Conservation (phyloP, 2,797 vertebrate genomes). For the Tarsius wallacei region DNA sequence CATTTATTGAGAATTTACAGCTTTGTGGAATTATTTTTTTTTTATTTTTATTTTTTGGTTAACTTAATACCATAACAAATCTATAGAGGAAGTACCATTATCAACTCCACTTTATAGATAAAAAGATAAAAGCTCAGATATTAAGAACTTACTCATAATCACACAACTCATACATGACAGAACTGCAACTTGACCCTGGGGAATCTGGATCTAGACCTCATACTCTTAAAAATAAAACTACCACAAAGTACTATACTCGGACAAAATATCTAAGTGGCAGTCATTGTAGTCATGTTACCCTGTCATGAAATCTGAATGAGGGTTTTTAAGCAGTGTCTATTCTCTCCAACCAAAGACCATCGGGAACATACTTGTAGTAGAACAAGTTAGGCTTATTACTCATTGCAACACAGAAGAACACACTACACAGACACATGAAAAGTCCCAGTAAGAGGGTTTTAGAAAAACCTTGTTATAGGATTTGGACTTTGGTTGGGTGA, state of each 20-base stretch:
- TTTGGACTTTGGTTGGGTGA: background rate
- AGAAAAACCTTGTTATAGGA: background rate
- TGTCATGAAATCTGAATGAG: background rate
- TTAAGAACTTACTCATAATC: background rate
- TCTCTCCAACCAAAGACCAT: background rate
- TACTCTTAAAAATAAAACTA: conserved; percentile 30
- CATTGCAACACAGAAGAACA: background rate
- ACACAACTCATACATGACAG: background rate
- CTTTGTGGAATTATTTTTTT: background rate
- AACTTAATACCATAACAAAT: background rate
- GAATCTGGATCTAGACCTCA: background rate
- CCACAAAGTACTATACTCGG: background rate
- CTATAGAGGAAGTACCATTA: background rate
- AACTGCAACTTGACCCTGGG: background rate
- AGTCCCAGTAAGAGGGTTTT: background rate
- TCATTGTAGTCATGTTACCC: background rate
- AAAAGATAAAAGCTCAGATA: background rate
- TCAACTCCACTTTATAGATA: background rate
- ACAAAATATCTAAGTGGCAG: background rate
- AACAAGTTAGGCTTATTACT: background rate
- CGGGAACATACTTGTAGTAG: background rate
- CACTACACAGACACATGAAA: background rate
- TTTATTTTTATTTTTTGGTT: background rate
- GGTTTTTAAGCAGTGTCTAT: background rate
- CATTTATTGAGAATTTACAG: background rate